phyloP scores from a whole-genome alignment of 2,888 invertebrate species.

The Eristalinus sepulchralis region DNA sequence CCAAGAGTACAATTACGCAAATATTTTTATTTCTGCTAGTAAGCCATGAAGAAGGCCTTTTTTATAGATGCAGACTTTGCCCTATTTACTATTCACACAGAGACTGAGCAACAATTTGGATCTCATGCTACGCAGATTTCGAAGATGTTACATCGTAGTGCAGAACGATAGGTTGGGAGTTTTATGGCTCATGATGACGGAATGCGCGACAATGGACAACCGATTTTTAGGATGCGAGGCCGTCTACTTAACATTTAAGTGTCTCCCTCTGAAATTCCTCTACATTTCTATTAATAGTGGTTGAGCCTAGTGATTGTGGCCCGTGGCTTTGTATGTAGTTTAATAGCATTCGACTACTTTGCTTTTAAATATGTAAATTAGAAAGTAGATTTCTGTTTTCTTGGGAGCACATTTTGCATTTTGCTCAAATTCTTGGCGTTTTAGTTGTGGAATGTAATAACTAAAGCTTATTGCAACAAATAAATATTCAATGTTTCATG shows the following conservation, averaged over 20 bases:
- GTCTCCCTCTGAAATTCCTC: not conserved
- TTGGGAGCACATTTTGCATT: no score
- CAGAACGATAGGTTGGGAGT: not conserved
- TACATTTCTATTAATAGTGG: not conserved
- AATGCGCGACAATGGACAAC: not conserved
- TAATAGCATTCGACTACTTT: not conserved
- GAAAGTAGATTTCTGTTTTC: not conserved
- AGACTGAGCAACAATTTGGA: not conserved
- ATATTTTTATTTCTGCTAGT: slow-evolving; percentile 9
- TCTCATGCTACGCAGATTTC: not conserved
- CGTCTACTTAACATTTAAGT: not conserved
- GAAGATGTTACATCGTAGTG: not conserved
- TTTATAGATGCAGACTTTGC: not conserved
- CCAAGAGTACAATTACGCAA: slow-evolving; percentile 6
- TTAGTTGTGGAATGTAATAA: no score
- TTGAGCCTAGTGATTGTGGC: not conserved
- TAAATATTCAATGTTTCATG: no score
- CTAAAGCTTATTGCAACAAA: no score
- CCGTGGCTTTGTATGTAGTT: not conserved
- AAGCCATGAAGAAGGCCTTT: slow-evolving; percentile 1
- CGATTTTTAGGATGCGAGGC: not conserved
- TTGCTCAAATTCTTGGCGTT: no score
- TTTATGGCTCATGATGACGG: not conserved
- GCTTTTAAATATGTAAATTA: not conserved
- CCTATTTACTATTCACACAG: not conserved